Evolutionary conservation across 92 coral and sea anemone species (phyloP).

Genomic region (Montipora capitata): DNA sequence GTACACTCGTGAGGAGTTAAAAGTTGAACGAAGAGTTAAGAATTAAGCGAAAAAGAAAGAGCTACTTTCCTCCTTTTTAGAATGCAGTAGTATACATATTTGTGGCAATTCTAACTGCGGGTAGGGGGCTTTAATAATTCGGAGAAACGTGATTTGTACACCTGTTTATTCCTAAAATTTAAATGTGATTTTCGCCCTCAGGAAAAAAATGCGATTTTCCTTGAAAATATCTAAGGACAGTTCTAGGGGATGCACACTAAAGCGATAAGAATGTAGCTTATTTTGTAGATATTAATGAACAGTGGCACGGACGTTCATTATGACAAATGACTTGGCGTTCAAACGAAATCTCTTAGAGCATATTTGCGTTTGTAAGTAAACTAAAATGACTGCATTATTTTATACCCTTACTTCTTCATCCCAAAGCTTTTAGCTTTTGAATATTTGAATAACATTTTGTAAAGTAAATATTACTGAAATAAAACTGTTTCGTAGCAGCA

Average conservation of each 20-base stretch:
- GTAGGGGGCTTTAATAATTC: constrained; percentile 34
- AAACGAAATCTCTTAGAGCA: neutral
- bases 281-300: neutral
- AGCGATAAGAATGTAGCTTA: neutral
- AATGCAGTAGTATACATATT: neutral
- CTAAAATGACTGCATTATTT: neutral
- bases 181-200: neutral
- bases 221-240: neutral
- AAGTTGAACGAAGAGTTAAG: neutral
- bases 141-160: constrained; percentile 9
- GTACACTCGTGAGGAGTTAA: neutral
- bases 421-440: neutral
- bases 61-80: too few relatives aligned
- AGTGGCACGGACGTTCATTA: neutral
- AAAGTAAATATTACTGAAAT: neutral
- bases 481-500: neutral
- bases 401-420: neutral
- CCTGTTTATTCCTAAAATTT: constrained; percentile 7
- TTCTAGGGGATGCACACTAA: neutral
- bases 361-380: neutral
- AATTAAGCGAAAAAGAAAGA: too few relatives aligned
- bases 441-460: neutral
- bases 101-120: constrained; percentile 46
- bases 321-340: neutral
- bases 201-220: neutral